Evolutionary conservation across 2,113 vertebrate species (phyloP).

Genomic region (Podarcis raffonei): DNA sequence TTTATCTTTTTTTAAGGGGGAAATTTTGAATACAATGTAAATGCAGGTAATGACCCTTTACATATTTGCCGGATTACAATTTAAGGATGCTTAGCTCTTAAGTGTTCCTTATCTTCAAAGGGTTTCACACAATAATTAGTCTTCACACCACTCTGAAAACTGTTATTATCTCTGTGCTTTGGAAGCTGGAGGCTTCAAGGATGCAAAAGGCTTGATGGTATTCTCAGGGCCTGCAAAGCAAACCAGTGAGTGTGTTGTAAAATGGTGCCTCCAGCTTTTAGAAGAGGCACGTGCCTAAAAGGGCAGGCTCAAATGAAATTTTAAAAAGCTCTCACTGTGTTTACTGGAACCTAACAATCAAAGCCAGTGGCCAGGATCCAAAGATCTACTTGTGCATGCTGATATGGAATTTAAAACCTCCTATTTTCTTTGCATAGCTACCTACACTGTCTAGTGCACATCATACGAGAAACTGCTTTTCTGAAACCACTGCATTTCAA

Average conservation of each 20-base stretch:
- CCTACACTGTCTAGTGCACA: not conserved
- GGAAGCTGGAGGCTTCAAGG: not conserved
- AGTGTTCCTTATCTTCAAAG: slow-evolving; percentile 9
- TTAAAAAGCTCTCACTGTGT: not conserved
- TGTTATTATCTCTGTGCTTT: not conserved
- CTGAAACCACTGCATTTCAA: not conserved
- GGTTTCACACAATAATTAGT: slow-evolving; percentile 19
- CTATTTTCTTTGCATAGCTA: not conserved
- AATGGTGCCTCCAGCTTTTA: not conserved
- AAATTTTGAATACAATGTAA: not conserved
- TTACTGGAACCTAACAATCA: not conserved
- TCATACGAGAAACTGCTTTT: not conserved
- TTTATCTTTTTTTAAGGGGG: not conserved
- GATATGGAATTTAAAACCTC: not conserved
- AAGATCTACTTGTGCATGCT: not conserved
- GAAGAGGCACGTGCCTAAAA: not conserved
- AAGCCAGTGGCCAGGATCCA: not conserved
- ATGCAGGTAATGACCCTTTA: slow-evolving; percentile 2
- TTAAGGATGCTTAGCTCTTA: not conserved
- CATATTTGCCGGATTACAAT: slow-evolving; percentile 1
- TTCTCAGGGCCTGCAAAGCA: not conserved
- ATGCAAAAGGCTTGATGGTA: not conserved
- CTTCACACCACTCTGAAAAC: slow-evolving; percentile 1
- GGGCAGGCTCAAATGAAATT: not conserved
- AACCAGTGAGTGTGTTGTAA: not conserved